Conservation (phyloP, 1,140 invertebrate genomes). For the Nasonia vitripennis region DNA sequence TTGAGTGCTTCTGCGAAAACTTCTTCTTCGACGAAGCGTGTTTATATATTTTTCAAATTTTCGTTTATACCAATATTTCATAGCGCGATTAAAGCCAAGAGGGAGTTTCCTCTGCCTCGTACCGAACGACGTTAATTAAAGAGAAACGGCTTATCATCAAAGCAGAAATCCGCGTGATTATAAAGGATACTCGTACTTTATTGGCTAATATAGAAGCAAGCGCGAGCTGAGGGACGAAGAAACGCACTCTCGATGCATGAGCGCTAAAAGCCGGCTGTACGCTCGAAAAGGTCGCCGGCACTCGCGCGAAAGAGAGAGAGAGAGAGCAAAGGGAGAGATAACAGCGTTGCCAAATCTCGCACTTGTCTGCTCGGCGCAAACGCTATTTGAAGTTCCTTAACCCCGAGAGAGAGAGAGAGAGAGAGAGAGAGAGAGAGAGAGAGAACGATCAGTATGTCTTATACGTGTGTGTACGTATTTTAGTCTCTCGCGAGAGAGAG, state of each 20-base stretch:
- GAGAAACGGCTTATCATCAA: neutral
- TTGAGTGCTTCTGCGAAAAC: neutral
- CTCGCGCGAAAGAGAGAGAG: slow-evolving; percentile 18
- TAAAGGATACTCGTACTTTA: neutral
- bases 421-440: neutral
- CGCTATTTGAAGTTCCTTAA: slow-evolving; percentile 41
- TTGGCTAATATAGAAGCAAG: neutral
- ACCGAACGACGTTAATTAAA: neutral
- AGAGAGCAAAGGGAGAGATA: slow-evolving; percentile 16
- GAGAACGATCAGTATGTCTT: neutral
- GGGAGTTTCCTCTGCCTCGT: too few species aligned
- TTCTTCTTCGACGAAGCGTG: too few species aligned
- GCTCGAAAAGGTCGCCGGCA: slow-evolving; percentile 40
- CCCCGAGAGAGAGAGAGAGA: slow-evolving; percentile 17
- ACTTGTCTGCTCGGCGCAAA: slow-evolving; percentile 33
- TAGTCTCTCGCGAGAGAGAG: neutral
- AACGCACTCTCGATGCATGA: neutral
- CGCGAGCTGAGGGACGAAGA: slow-evolving; percentile 2
- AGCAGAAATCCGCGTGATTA: neutral
- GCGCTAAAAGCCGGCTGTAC: slow-evolving; percentile 43
- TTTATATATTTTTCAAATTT: too few species aligned
- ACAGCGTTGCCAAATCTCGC: slow-evolving; percentile 51
- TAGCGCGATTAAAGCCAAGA: neutral
- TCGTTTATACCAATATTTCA: neutral
- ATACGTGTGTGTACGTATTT: neutral